Conservation (phyloP, 1,140 invertebrate species). For the Heliconius eleuchia region DNA sequence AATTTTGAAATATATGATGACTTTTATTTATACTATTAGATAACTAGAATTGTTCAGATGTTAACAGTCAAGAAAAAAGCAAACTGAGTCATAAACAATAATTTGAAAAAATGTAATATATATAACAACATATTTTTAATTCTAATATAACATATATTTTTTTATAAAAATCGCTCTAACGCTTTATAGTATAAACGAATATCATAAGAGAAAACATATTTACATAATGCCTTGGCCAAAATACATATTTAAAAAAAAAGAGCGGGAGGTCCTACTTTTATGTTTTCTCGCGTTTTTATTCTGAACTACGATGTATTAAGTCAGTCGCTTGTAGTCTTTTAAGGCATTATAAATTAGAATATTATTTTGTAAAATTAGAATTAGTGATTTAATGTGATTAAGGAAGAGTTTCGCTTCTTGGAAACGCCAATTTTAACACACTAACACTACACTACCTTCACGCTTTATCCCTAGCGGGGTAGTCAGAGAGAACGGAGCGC, state of each 20-base stretch:
- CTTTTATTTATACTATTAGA: constrained; percentile 22
- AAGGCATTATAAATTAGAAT: not conserved
- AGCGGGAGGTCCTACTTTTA: not conserved
- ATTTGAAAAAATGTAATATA: too few species aligned
- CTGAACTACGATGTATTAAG: not conserved
- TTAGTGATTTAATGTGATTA: too few species aligned
- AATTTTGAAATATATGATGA: constrained; percentile 69
- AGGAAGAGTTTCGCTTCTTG: not conserved
- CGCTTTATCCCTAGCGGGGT: too few species aligned
- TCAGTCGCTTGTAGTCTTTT: not conserved
- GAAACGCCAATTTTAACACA: too few species aligned
- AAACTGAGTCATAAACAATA: too few species aligned
- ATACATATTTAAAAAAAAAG: not conserved
- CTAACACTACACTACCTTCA: too few species aligned
- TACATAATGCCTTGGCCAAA: not conserved
- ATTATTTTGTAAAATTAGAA: not conserved
- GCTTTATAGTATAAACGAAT: not conserved
- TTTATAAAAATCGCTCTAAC: too few species aligned
- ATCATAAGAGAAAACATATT: not conserved
- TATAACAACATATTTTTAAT: too few species aligned
- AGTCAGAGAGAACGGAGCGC: too few species aligned
- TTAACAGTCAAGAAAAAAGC: too few species aligned
- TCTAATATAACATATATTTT: too few species aligned
- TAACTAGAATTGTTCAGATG: too few species aligned
- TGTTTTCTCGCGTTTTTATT: not conserved